Conservation (phyloP, 1,140 invertebrate species). For the Adoxophyes honmai region DNA sequence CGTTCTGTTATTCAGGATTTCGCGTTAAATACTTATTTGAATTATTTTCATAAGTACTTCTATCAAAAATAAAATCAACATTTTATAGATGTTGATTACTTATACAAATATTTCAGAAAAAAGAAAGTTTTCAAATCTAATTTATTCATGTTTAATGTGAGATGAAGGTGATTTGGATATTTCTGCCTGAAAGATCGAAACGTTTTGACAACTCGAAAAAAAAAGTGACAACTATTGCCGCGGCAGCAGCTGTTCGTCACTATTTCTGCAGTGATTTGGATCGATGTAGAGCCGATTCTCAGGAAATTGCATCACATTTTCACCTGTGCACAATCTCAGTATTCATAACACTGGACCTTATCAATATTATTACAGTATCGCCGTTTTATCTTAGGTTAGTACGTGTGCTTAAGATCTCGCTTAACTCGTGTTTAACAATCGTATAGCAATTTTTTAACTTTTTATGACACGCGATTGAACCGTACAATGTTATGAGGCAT, state of each 20-base stretch:
- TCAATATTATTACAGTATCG: slow-evolving; percentile 4
- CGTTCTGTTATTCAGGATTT: too few relatives aligned
- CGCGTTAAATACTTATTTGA: too few relatives aligned
- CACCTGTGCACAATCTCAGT: slow-evolving; percentile 5
- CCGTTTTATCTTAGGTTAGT: slow-evolving; percentile 1
- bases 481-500: too few relatives aligned
- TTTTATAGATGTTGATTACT: too few relatives aligned
- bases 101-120: too few relatives aligned
- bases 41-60: too few relatives aligned
- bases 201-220: slow-evolving; percentile 8
- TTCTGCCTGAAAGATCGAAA: background rate
- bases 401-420: background rate
- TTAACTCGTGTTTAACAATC: too few relatives aligned
- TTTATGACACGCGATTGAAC: too few relatives aligned
- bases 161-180: background rate
- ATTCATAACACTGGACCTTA: slow-evolving; percentile 5
- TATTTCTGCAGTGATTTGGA: slow-evolving; percentile 9
- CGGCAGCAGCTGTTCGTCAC: slow-evolving; percentile 10
- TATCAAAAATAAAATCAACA: too few relatives aligned
- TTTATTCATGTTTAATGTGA: background rate
- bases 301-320: slow-evolving; percentile 9
- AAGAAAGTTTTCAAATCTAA: background rate
- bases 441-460: too few relatives aligned
- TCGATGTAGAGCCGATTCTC: slow-evolving; percentile 5
- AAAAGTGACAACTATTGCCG: background rate